phyloP scores from a whole-genome alignment of 2,113 vertebrate genomes.

The Peromyscus polionotus region DNA sequence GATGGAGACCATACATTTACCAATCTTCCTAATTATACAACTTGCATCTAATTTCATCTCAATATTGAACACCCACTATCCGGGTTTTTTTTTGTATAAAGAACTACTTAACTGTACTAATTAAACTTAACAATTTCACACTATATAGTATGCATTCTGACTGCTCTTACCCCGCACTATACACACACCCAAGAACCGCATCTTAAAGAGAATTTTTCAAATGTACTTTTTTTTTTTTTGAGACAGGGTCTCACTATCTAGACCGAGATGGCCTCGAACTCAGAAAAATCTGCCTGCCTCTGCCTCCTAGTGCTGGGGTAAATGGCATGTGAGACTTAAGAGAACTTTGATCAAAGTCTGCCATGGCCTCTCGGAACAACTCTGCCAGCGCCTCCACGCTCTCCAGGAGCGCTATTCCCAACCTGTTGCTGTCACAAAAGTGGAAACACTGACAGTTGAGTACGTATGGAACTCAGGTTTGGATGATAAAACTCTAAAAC shows the following conservation, averaged over 20 bases:
- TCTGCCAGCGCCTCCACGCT: background rate
- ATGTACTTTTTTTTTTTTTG: background rate
- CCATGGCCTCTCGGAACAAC: background rate
- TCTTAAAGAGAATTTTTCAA: background rate
- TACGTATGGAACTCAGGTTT: background rate
- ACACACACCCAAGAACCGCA: background rate
- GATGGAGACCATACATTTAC: background rate
- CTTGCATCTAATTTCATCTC: constrained; percentile 37
- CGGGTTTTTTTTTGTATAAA: background rate
- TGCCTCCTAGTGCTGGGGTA: background rate
- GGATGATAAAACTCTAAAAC: constrained; percentile 52
- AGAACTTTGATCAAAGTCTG: background rate
- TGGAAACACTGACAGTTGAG: constrained; percentile 24
- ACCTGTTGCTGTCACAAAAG: constrained; percentile 15
- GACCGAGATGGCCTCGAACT: background rate
- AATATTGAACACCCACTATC: background rate
- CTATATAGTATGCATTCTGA: background rate
- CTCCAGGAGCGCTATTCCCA: background rate
- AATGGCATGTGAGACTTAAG: background rate
- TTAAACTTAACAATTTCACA: background rate
- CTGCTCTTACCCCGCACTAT: background rate
- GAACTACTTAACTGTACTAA: background rate
- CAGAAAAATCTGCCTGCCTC: background rate
- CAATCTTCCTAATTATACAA: constrained; percentile 25
- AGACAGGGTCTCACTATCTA: background rate